phyloP scores from a whole-genome alignment of 2,113 vertebrate species.

The Acrocephalus arundinaceus region DNA sequence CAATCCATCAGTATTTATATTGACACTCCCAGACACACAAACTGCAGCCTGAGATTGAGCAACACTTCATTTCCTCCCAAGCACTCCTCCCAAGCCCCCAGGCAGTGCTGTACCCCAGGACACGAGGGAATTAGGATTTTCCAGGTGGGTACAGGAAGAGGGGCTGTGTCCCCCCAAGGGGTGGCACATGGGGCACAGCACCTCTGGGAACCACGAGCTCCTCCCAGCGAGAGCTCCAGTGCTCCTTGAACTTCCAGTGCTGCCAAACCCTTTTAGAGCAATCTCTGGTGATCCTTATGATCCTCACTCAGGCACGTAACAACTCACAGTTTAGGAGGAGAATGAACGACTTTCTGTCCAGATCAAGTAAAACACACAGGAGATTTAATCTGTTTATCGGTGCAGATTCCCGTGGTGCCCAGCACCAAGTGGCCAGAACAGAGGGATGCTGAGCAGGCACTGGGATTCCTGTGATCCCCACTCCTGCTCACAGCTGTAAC shows the following conservation, averaged over 20 bases:
- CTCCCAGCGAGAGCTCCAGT: not conserved
- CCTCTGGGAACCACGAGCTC: accelerated
- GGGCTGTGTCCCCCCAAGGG: accelerated
- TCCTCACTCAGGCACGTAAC: not conserved
- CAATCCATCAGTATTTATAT: not conserved
- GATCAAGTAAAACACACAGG: not conserved
- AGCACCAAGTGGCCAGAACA: not conserved
- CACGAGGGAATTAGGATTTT: accelerated
- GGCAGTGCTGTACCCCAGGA: accelerated
- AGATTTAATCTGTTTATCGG: not conserved
- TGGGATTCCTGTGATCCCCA: not conserved
- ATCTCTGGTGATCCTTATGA: not conserved
- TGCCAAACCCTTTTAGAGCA: not conserved
- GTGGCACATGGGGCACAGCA: accelerated
- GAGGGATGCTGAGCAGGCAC: not conserved
- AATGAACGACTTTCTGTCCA: not conserved
- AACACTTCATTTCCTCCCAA: not conserved
- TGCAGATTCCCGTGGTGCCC: not conserved
- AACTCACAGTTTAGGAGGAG: not conserved
- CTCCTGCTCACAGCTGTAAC: not conserved
- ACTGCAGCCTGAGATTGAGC: accelerated
- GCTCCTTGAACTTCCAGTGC: not conserved
- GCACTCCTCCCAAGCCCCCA: no score
- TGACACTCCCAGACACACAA: not conserved
- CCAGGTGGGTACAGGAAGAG: not conserved